Percentiles rank a stretch among this genome's conserved stretches.
phyloP scores from a whole-genome alignment of 2,113 vertebrate genomes.

The human (Homo sapiens) region DNA sequence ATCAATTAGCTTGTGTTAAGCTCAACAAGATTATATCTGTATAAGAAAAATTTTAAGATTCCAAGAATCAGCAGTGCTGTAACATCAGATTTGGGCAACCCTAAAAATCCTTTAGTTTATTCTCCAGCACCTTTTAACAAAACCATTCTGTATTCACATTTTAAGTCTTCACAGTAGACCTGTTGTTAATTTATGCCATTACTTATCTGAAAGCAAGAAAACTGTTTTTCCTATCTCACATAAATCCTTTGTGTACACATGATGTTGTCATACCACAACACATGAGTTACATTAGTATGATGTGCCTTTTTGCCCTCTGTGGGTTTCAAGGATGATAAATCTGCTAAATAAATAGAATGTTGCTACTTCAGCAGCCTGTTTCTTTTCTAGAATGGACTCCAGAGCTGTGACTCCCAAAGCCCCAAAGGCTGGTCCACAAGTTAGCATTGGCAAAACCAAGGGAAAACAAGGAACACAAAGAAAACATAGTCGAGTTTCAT shows the following conservation, averaged over 20 bases:
- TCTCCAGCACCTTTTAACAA: neutral
- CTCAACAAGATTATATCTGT: neutral
- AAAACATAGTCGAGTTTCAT: neutral
- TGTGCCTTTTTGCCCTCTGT: neutral
- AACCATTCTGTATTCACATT: neutral
- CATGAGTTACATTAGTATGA: neutral
- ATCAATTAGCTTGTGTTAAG: neutral
- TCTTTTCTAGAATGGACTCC: neutral
- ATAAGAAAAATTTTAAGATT: neutral
- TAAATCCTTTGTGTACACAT: neutral
- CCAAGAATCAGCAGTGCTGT: neutral
- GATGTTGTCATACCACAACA: neutral
- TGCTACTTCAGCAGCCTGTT: neutral
- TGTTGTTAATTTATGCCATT: neutral
- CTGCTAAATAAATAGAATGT: neutral
- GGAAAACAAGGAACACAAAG: neutral
- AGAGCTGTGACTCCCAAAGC: neutral
- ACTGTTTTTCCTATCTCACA: neutral
- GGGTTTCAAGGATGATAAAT: neutral
- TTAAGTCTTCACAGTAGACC: neutral
- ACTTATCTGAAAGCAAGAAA: constrained; percentile 22
- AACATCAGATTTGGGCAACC: neutral
- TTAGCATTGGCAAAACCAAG: neutral
- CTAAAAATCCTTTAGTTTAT: neutral
- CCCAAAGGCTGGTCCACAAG: neutral